Evolutionary conservation across 2,113 vertebrate genomes (phyloP).

Genomic region (Mus musculus): DNA sequence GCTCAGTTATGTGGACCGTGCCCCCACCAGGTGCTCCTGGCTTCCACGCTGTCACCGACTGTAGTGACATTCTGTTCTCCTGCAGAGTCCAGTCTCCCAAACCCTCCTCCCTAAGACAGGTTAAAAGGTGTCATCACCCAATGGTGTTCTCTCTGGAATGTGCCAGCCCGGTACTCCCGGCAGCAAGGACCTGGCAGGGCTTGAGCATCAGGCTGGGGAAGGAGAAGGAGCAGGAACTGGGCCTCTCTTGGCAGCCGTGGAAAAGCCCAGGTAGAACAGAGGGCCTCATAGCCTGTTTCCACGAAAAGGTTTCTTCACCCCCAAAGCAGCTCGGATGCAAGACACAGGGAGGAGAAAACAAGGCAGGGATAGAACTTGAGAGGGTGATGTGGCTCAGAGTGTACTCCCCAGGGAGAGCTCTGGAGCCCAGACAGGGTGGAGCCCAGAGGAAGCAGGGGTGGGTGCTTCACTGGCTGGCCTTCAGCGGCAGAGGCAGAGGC

Average conservation of each 20-base stretch:
- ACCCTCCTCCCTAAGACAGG: neutral
- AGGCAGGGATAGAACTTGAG: neutral
- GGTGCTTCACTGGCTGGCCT: neutral
- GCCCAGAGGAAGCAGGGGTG: neutral
- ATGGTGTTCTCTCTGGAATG: accelerated
- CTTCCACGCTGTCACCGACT: accelerated
- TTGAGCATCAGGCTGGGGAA: neutral
- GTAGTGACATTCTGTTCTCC: neutral
- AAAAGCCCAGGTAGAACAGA: neutral
- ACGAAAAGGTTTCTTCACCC: neutral
- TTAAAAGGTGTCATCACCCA: neutral
- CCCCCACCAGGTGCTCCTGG: neutral
- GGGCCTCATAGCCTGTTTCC: neutral
- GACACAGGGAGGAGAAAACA: neutral
- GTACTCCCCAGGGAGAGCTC: neutral
- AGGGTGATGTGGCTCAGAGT: accelerated
- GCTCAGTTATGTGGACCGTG: neutral
- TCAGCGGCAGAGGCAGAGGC: no score
- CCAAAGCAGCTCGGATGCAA: neutral
- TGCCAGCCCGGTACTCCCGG: neutral
- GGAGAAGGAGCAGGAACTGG: accelerated
- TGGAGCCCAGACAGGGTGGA: neutral
- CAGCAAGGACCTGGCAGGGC: neutral
- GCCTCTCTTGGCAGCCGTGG: neutral
- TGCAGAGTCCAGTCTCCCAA: neutral